Evolutionary conservation across 2,888 invertebrate species (phyloP), one percentile per base, ranked within the genome.

Genomic region (Athalia circularis): DNA sequence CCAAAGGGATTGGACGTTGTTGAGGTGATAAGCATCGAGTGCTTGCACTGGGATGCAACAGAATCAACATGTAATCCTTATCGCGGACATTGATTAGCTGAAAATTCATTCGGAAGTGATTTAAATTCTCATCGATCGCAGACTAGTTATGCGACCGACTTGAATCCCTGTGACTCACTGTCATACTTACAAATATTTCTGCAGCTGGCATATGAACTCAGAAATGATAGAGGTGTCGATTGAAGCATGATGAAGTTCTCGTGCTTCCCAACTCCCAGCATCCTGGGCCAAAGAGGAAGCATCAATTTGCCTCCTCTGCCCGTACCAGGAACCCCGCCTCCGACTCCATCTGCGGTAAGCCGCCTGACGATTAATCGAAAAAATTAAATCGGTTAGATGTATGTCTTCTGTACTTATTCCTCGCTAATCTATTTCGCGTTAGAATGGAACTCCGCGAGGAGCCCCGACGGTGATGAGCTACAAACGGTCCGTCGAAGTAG

Each of bases 281-380:
- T 89, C 81, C 83, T 88, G 82, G 87, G 87, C 59, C 87, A 88
- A 82, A 86, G 86, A 81, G 88, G 89, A 47, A 89, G 88, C 65
- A 86, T 89, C 57, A 88, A 88, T 81, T 83, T 89, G 52, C 82
- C 86, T 77, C 85, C 86, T 80, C 80, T 86, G 57, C 83, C 88
- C 6, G 82, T 83, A 62, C 4, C 61, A 8, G 74, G 74, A 29
- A 62, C 61, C 29, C 62, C 62, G 15, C 74, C 62, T 29, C 62
- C 74, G 15, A 50, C 13, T 4, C 57, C 68, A 0, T 76, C 64
- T n/a, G 29, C 29, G 29, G 74, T 75, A 50, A 75, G 50, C 62
- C 9, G 3, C 72, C 52, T 29, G 4, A 11, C 47, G 5, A 57
- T 52, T 11, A 1, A 52, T 9, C 11, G n/a, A n/a, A 7, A 48